phyloP scores from a whole-genome alignment of 2,113 vertebrate species.

The Sinocyclocheilus anshuiensis region DNA sequence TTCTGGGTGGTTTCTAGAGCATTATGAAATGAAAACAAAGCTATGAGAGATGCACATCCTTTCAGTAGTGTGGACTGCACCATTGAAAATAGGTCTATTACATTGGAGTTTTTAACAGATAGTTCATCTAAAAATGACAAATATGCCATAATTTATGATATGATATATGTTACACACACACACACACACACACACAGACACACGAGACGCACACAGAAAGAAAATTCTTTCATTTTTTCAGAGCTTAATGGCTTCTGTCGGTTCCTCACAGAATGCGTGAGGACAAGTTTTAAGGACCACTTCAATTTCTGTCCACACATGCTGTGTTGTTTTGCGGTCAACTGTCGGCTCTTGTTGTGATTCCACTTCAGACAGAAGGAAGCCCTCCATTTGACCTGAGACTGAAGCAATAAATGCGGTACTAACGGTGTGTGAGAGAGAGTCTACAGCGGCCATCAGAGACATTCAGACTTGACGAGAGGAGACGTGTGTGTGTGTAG shows the following conservation, averaged over 20 bases:
- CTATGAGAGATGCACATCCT: no score
- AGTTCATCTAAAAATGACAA: background rate
- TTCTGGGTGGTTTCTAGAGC: background rate
- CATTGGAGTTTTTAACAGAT: background rate
- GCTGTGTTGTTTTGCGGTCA: background rate
- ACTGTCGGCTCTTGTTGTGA: background rate
- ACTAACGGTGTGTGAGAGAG: slow-evolving; percentile 9
- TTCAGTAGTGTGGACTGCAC: no score
- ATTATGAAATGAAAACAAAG: no score
- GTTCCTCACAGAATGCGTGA: background rate
- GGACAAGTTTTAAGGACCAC: background rate
- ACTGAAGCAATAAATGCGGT: background rate
- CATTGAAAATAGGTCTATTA: no score
- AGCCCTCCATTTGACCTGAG: slow-evolving; percentile 21
- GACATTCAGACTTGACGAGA: background rate
- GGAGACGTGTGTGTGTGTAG: background rate
- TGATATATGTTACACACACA: background rate
- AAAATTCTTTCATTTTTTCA: background rate
- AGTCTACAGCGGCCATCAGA: background rate
- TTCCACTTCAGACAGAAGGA: slow-evolving; percentile 11
- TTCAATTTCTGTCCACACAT: background rate
- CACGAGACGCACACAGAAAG: background rate
- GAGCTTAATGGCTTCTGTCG: background rate
- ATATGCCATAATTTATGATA: background rate
- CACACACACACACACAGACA: background rate